phyloP scores from a whole-genome alignment of 2,888 invertebrate species.

The Campoletis raptor region DNA sequence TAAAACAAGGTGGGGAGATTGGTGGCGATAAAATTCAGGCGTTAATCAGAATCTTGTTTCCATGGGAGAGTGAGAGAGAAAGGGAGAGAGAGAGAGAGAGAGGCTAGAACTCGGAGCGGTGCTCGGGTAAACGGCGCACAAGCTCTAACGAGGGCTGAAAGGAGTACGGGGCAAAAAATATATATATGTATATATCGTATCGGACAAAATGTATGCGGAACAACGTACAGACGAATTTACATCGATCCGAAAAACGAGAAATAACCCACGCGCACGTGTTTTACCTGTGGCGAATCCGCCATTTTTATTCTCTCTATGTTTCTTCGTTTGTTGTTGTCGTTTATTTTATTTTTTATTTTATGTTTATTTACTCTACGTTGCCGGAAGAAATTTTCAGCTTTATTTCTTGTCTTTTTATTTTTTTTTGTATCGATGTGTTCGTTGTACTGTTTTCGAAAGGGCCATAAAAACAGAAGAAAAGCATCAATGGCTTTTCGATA shows the following conservation, averaged over 20 bases:
- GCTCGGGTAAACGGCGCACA: constrained; percentile 49
- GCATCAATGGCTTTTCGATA: constrained; percentile 36
- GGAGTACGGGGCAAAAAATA: constrained; percentile 13
- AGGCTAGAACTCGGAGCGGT: constrained; percentile 29
- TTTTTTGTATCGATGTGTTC: neutral
- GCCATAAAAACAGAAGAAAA: neutral
- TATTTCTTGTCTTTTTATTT: neutral
- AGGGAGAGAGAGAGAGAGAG: constrained; percentile 29
- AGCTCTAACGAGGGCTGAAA: constrained; percentile 68
- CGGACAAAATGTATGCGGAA: neutral
- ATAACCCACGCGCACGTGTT: neutral
- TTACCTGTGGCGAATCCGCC: neutral
- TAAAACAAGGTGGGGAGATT: constrained; percentile 55
- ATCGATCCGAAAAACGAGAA: constrained; percentile 29
- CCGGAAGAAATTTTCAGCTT: constrained; percentile 4
- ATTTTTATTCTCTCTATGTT: constrained; percentile 5
- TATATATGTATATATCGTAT: neutral
- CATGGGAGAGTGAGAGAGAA: constrained; percentile 68
- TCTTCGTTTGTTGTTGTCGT: neutral
- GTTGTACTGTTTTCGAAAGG: neutral
- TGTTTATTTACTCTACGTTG: neutral
- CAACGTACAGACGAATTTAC: neutral
- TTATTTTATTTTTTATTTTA: neutral
- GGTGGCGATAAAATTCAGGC: constrained; percentile 80
- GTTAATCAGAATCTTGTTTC: constrained; percentile 82